Evolutionary conservation across 2,888 invertebrate genomes (phyloP).

Genomic region (Parnassius glacialis): DNA sequence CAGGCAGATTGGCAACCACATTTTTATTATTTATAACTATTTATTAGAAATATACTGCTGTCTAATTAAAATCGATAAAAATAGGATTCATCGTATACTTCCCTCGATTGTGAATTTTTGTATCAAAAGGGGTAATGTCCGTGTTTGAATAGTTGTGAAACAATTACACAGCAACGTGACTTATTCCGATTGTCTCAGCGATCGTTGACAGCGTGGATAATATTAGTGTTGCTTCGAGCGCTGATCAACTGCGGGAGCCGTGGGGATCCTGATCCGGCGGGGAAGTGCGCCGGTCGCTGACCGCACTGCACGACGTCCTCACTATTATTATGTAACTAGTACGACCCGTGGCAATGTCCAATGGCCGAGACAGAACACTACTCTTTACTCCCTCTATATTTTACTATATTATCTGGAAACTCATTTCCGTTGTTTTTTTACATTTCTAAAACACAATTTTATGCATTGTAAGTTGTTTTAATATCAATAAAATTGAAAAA

Average conservation of each 20-base stretch:
- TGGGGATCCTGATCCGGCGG: conserved; percentile 41
- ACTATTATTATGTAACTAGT: conserved; percentile 65
- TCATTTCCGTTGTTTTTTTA: too few relatives aligned
- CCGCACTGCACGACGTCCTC: conserved; percentile 55
- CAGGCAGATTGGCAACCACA: too few relatives aligned
- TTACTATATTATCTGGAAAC: too few relatives aligned
- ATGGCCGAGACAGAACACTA: not conserved
- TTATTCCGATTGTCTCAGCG: conserved; percentile 44
- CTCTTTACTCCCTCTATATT: too few relatives aligned
- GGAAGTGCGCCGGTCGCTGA: conserved; percentile 47
- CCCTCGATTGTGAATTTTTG: conserved; percentile 35
- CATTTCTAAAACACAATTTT: too few relatives aligned
- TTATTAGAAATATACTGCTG: not conserved
- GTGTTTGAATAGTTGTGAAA: conserved; percentile 43
- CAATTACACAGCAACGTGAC: conserved; percentile 47
- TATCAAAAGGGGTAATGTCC: conserved; percentile 47
- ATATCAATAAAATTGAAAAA: too few relatives aligned
- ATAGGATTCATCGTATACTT: not conserved
- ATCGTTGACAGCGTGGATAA: conserved; percentile 62
- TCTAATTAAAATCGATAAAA: not conserved
- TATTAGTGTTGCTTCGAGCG: conserved; percentile 49
- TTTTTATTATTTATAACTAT: too few relatives aligned
- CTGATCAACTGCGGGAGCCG: conserved; percentile 40
- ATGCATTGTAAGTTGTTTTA: too few relatives aligned
- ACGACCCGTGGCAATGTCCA: conserved; percentile 28